Evolutionary conservation across 1,140 invertebrate genomes (phyloP).

Genomic region (Vollenhovia emeryi): DNA sequence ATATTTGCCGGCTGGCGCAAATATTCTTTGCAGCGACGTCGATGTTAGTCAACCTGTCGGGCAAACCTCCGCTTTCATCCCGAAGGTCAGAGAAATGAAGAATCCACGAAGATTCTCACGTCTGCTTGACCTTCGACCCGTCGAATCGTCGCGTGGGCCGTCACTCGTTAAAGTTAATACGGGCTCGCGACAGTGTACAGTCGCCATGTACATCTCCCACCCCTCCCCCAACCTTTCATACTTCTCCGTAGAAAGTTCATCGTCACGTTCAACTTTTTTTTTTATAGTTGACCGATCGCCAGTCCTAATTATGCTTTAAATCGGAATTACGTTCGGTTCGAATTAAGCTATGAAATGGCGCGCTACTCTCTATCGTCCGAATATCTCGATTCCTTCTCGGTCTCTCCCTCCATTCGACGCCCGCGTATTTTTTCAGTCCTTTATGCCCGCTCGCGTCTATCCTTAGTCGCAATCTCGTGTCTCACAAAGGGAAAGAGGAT

Average conservation of each 20-base stretch:
- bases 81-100: conserved; percentile 71
- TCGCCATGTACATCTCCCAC: conserved; percentile 27
- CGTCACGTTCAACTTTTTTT: neutral
- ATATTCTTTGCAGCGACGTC: no score
- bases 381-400: neutral
- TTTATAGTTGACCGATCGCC: neutral
- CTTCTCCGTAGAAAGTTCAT: conserved; percentile 1
- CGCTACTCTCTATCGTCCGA: no score
- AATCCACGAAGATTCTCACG: conserved; percentile 77
- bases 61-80: conserved; percentile 61
- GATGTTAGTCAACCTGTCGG: conserved; percentile 44
- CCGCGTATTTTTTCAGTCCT: neutral
- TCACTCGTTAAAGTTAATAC: conserved; percentile 79
- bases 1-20: neutral
- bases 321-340: neutral
- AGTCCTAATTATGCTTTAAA: neutral
- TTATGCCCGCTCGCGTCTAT: conserved; percentile 31
- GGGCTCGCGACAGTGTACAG: conserved; percentile 68
- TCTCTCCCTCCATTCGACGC: neutral
- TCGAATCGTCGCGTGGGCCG: conserved; percentile 78
- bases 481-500: conserved; percentile 39
- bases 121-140: conserved; percentile 77
- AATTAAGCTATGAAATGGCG: neutral
- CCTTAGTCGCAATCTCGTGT: conserved; percentile 36
- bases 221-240: neutral